Percentiles rank a stretch among this genome's conserved stretches.
phyloP scores from a whole-genome alignment of 1,140 invertebrate species.

The Maconellicoccus hirsutus region DNA sequence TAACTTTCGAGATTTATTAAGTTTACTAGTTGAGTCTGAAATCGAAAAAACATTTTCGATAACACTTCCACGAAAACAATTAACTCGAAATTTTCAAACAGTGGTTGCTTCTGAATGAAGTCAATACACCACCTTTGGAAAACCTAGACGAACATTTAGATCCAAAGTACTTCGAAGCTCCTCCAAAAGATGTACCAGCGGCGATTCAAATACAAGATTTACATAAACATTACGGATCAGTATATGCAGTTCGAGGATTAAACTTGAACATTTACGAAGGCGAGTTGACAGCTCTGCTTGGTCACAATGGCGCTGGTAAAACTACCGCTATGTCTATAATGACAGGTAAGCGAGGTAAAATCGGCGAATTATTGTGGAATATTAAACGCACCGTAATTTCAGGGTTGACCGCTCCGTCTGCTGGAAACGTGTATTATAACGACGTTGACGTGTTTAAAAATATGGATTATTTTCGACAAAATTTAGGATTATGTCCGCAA shows the following conservation, averaged over 20 bases:
- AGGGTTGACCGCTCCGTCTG: background rate
- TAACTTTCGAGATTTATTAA: no score
- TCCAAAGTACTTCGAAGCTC: conserved; percentile 31
- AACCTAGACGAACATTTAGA: background rate
- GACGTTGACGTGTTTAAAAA: conserved; percentile 37
- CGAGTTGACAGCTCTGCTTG: conserved; percentile 60
- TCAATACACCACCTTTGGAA: background rate
- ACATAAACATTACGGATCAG: conserved; percentile 29
- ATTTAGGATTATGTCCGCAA: conserved; percentile 54
- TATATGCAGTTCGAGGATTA: conserved; percentile 25
- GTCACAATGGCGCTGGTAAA: conserved; percentile 57
- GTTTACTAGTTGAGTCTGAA: no score
- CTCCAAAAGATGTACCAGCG: conserved; percentile 25
- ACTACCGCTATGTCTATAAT: conserved; percentile 69
- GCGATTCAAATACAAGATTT: conserved; percentile 31
- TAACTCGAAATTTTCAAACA: no score
- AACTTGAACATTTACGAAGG: conserved; percentile 50
- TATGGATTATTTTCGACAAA: conserved; percentile 39
- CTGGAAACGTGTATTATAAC: conserved; percentile 31
- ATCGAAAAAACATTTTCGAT: no score
- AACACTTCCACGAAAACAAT: no score
- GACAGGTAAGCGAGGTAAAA: conserved; percentile 44
- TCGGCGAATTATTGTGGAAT: background rate
- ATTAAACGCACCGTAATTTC: background rate
- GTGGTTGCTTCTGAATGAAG: background rate